These are phyloP conservation scores for Aquatica leii DNA, from an alignment of 2,888 invertebrate species.

Conservation along the genomic window DNA sequence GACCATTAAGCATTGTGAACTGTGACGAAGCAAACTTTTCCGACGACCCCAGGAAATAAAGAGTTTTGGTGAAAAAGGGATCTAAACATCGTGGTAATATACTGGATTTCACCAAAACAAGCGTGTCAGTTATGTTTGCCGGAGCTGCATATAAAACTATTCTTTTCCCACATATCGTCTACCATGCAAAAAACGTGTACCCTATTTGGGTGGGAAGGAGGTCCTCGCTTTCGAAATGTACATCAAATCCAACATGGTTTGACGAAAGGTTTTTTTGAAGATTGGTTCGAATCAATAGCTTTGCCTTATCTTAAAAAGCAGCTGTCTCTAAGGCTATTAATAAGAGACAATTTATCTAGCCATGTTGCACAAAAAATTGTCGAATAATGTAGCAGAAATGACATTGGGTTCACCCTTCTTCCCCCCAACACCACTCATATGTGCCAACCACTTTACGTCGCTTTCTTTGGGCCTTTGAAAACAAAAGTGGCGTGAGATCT, in stretches of 20 bases:
- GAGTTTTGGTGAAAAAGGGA: background rate
- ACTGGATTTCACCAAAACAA: constrained; percentile 5
- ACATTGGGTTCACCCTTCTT: background rate
- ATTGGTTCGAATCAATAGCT: constrained; percentile 2
- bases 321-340: background rate
- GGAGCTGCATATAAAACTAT: background rate
- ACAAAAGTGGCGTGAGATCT: background rate
- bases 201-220: constrained; percentile 2
- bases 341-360: constrained; percentile 1
- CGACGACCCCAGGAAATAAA: background rate
- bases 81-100: background rate
- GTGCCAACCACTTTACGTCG: background rate
- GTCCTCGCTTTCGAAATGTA: background rate
- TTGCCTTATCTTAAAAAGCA: background rate
- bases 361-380: background rate
- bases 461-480: background rate
- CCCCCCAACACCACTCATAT: background rate
- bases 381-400: background rate
- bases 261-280: constrained; percentile 1
- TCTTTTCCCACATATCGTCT: background rate
- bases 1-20: background rate
- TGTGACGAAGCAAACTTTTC: background rate
- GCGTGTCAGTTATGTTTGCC: background rate
- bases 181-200: background rate
- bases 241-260: background rate